Conservation (phyloP, 1,140 invertebrate genomes). For the Zaprionus kolodkinae region DNA sequence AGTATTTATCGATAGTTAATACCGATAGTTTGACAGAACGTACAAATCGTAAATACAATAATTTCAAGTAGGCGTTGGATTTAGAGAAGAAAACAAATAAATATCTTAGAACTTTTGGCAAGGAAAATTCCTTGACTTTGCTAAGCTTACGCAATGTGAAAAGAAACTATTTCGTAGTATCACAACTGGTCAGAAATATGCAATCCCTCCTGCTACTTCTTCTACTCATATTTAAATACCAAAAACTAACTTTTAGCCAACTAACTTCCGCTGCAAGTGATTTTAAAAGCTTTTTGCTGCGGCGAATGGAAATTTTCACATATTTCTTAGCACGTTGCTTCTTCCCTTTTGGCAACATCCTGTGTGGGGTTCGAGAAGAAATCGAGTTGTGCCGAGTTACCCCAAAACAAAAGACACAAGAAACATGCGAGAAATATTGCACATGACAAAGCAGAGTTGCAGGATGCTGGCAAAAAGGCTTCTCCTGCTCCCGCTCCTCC, state of each 20-base stretch:
- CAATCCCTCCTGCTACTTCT: not conserved
- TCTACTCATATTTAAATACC: not conserved
- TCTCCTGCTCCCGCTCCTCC: not conserved
- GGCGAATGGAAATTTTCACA: not conserved
- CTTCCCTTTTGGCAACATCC: not conserved
- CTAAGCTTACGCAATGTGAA: not conserved
- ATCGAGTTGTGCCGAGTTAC: slow-evolving; percentile 25
- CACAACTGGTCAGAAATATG: not conserved
- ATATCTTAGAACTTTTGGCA: not conserved
- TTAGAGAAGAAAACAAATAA: not conserved
- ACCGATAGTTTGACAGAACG: not conserved
- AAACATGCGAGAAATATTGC: slow-evolving; percentile 61
- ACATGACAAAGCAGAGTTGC: slow-evolving; percentile 76
- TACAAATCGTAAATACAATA: not conserved
- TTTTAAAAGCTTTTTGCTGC: slow-evolving; percentile 36
- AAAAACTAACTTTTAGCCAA: slow-evolving; percentile 11
- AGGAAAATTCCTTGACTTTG: not conserved
- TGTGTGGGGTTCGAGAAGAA: not conserved
- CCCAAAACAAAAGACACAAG: slow-evolving; percentile 59
- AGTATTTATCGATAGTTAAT: slow-evolving; percentile 3
- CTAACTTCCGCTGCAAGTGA: slow-evolving; percentile 33
- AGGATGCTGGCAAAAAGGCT: slow-evolving; percentile 67
- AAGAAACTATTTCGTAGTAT: not conserved
- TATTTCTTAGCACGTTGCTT: not conserved
- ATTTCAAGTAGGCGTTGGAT: not conserved